Evolutionary conservation across 2,113 vertebrate species (phyloP).

Genomic region (Propithecus coquereli): DNA sequence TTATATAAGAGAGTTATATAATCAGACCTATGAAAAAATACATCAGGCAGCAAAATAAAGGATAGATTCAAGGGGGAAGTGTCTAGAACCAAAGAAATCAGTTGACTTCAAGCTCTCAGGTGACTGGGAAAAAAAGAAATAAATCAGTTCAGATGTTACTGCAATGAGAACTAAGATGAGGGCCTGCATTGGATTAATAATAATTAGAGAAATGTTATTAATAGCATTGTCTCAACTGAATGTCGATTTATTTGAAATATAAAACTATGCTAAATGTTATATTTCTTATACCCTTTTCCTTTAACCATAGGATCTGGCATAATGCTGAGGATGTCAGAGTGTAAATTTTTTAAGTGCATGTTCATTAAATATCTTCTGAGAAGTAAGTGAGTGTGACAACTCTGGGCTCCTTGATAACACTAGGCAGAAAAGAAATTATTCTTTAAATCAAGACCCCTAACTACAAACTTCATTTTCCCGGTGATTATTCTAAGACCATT

Average conservation of each 20-base stretch:
- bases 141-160: not conserved
- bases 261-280: not conserved
- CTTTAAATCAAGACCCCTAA: not conserved
- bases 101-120: not conserved
- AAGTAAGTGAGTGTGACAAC: not conserved
- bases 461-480: not conserved
- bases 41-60: not conserved
- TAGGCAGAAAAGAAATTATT: conserved; percentile 5
- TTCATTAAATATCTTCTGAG: conserved; percentile 12
- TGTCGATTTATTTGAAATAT: not conserved
- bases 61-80: not conserved
- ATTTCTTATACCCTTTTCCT: not conserved
- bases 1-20: not conserved
- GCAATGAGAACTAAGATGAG: not conserved
- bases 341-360: not conserved
- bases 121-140: not conserved
- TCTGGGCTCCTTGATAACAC: not conserved
- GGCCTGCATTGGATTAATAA: not conserved
- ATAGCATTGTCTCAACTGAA: not conserved
- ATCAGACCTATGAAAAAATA: not conserved
- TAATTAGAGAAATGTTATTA: not conserved
- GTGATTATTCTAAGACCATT: not conserved
- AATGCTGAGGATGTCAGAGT: not conserved
- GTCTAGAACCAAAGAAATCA: not conserved
- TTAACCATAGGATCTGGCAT: not conserved